Percentiles rank a stretch among this genome's conserved stretches.
Evolutionary conservation across 2,888 invertebrate species (phyloP).

Genomic region (Ennomos fuscantarius): DNA sequence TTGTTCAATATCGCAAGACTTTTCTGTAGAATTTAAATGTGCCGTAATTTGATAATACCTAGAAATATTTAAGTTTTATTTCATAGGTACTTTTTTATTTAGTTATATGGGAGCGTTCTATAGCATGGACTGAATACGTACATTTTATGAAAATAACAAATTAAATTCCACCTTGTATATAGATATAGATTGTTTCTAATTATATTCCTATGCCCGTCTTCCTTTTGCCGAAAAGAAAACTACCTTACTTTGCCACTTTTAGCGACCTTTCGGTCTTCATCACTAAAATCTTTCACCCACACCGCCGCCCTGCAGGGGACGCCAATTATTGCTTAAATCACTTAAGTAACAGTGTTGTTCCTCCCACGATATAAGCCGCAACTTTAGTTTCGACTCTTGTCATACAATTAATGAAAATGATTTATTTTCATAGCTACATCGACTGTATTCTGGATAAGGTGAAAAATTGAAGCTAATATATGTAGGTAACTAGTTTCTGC

Average conservation of each 20-base stretch:
- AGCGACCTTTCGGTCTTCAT: background rate
- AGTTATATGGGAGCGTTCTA: no score
- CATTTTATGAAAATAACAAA: no score
- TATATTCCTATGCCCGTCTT: background rate
- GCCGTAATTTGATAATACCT: no score
- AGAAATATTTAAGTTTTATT: no score
- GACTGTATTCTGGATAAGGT: background rate
- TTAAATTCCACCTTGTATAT: no score
- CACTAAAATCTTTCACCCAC: conserved; percentile 13
- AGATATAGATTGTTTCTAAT: no score
- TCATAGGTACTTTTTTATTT: no score
- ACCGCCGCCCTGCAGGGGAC: conserved; percentile 55
- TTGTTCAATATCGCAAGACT: no score
- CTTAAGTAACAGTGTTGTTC: conserved; percentile 44
- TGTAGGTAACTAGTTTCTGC: no score
- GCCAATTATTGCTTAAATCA: conserved; percentile 65
- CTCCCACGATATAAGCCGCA: conserved; percentile 21
- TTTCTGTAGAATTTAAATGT: no score
- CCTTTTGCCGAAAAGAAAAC: background rate
- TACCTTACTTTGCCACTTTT: background rate
- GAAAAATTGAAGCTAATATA: no score
- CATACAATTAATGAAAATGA: conserved; percentile 15
- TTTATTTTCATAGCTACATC: conserved; percentile 3
- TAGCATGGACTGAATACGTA: no score
- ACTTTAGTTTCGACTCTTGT: conserved; percentile 11